phyloP scores from a whole-genome alignment of 2,888 invertebrate genomes.

The Acrobasis suavella region DNA sequence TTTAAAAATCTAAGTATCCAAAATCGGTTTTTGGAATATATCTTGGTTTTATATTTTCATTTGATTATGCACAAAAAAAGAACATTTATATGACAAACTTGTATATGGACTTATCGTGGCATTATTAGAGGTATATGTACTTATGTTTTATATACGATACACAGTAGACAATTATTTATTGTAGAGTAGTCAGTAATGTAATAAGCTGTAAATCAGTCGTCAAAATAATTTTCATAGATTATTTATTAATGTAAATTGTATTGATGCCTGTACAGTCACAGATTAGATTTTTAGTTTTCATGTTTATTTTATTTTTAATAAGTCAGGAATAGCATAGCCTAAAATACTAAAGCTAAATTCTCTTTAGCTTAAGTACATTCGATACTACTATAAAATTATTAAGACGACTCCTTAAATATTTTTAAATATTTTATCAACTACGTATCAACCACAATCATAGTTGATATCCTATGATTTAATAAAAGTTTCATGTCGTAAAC shows the following conservation, averaged over 20 bases:
- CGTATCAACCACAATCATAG: slow-evolving; percentile 1
- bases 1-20: too few species aligned
- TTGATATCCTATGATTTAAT: background rate
- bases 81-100: too few species aligned
- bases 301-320: background rate
- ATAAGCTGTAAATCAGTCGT: slow-evolving; percentile 16
- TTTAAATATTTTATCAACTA: slow-evolving; percentile 19
- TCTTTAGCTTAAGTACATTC: too few species aligned
- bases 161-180: background rate
- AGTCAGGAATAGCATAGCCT: background rate
- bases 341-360: too few species aligned
- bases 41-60: too few species aligned
- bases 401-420: slow-evolving; percentile 11
- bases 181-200: background rate
- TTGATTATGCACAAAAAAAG: too few species aligned
- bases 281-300: background rate
- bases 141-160: background rate
- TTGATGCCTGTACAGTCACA: too few species aligned
- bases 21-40: too few species aligned
- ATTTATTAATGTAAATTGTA: too few species aligned
- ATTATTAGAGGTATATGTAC: background rate
- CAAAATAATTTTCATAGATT: slow-evolving; percentile 8
- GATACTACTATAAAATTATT: slow-evolving; percentile 8
- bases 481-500: too few species aligned
- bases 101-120: too few species aligned